Base-by-base conservation (phyloP, 2,113 vertebrate genomes). In the Carassius auratus region DNA sequence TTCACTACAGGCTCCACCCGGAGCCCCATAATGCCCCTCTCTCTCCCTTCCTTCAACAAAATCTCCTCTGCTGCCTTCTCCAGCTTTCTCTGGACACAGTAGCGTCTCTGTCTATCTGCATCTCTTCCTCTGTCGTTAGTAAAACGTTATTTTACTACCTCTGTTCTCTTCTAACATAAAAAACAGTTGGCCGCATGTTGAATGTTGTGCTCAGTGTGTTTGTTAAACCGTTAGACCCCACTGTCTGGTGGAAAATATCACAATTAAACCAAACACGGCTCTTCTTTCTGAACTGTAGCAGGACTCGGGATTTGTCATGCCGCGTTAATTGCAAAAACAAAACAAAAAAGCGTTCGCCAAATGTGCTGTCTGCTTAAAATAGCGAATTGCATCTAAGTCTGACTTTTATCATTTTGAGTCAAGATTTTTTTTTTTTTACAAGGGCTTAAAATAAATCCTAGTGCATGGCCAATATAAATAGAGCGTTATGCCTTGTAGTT, bases 1-100 rank as follows among this genome's bases (percentile, higher is more conserved):
- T 98, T 97, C 95, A 93, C 96, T 96, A 89, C 89, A 92, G 94
- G 93, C 93, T 92, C 93, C 94, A 94, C 89, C 86, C 95, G 95
- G 95, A 93, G 90, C 92, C 92, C 94, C 30, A 57, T 73, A 73
- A 73, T 90, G 92, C 94, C 92, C 87, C 91, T 89, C 91, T 86
- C 92, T 59, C 71, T 78, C 13, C 8, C 64, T 80, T 87, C 87
- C 91, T 76, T 79, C 69, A 85, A 90, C 90, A 92, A 85, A 92
- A 92, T 95, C 94, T 95, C 94, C 94, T 90, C 91, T 90, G 91
- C 80, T 83, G 36, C 57, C 57, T 61, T 81, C 87, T 90, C 66
- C 80, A 90, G 91, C 88, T 90, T 86, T 52, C 74, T 74, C 14
- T 52, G 17, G 62, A 52, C 9, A 30, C 42, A 81, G 19, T 50